Conservation (phyloP, 2,888 invertebrate genomes). For the Parasteatoda lunata region DNA sequence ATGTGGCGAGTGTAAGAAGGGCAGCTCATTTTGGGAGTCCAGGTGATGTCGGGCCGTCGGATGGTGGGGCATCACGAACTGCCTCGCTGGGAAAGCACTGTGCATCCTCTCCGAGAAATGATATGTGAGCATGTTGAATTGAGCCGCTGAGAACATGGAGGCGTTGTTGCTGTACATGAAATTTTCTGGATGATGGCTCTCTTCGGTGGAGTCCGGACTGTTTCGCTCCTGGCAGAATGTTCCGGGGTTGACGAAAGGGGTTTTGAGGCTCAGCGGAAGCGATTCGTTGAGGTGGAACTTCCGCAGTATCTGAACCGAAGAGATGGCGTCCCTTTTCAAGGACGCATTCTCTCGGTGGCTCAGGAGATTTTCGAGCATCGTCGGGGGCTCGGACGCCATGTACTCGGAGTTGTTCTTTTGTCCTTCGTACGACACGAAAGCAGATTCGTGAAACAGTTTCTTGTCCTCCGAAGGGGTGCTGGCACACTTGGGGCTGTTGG, state of each 20-base stretch:
- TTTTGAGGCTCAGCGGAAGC: conserved; percentile 59
- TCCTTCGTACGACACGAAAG: conserved; percentile 61
- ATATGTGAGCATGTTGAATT: conserved; percentile 71
- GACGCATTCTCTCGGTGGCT: conserved; percentile 74
- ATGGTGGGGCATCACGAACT: conserved; percentile 25
- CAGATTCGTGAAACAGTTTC: conserved; percentile 25
- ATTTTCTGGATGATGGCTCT: conserved; percentile 71
- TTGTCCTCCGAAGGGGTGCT: conserved; percentile 61
- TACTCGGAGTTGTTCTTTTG: conserved; percentile 22
- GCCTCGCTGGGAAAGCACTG: conserved; percentile 39
- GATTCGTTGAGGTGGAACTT: conserved; percentile 45
- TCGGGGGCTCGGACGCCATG: conserved; percentile 69
- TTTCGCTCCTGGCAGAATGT: conserved; percentile 69
- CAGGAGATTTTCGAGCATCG: conserved; percentile 82
- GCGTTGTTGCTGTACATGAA: conserved; percentile 70
- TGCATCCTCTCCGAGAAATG: conserved; percentile 48
- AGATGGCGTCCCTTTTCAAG: neutral
- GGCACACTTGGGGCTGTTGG: conserved; percentile 69
- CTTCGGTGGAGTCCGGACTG: conserved; percentile 77
- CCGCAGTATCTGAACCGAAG: conserved; percentile 33
- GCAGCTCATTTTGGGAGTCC: conserved; percentile 29
- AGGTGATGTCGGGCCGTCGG: conserved; percentile 38
- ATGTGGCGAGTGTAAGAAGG: conserved; percentile 41
- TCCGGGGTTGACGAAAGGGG: conserved; percentile 77
- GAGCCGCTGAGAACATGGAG: conserved; percentile 71